Base-by-base conservation (phyloP, 2,888 invertebrate species). In the Boloria euphrosyne region DNA sequence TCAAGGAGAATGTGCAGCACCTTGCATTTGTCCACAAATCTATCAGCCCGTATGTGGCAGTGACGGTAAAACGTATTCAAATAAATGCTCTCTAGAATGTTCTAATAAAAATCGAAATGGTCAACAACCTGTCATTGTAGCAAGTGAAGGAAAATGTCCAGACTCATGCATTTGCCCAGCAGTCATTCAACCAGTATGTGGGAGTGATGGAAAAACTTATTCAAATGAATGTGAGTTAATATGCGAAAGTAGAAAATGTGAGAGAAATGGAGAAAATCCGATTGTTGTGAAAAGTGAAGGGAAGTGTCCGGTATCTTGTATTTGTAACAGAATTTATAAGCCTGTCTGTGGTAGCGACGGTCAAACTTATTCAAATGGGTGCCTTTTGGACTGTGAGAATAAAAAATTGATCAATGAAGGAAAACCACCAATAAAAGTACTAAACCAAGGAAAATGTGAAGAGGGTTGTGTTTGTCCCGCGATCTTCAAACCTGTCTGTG, bases 201-300 rank as follows among this genome's bases (percentile, higher is more conserved):
- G 74, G 1, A 71, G 59, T 31, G 77, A 78, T 44, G 76, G 74
- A 0, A 71, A 70, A 13, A 79, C 77, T 5, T 96, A 96, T 82
- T 86, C 89, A 66, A 95, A 94, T 81, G 59, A 53, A 14, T 78
- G 76, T 43, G 6, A 58, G 6, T 59, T 78, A 2, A 60, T 64
- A n/a, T 67, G 63, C 22, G 70, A 76, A 55, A 80, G 72, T 58
- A 65, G 38, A 1, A 50, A 71, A 18, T 65, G 66, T 4, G 49
- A 71, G 38, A 46, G n/a, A 4, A 52, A 73, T 22, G 49, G 58
- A n/a, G 49, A 61, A 4, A 43, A 70, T 13, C 22, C 66, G 1
- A 59, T 78, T 13, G 53, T 10, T 6, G 4, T 74, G 1, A 18
- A 49, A 4, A 71, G 70, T 14, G 22, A 59, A 4, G 82, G 82